Conservation (phyloP, 1,140 invertebrate species). For the Sitodiplosis mosellana region DNA sequence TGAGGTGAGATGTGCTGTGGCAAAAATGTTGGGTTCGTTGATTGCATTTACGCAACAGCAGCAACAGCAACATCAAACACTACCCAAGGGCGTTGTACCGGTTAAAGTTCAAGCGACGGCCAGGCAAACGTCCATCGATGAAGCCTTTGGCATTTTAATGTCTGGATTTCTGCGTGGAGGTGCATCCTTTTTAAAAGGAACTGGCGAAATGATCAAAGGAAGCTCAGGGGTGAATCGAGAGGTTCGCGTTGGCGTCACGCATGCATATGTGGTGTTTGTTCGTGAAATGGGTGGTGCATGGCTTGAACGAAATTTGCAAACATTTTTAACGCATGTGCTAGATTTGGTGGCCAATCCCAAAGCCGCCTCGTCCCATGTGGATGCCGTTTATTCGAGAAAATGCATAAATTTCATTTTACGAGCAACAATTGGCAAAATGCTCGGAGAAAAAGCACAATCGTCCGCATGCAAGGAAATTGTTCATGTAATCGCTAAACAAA, state of each 20-base stretch:
- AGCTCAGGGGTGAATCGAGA: slow-evolving; percentile 81
- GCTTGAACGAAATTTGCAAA: slow-evolving; percentile 80
- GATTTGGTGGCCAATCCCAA: slow-evolving; percentile 87
- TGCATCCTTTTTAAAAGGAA: slow-evolving; percentile 85
- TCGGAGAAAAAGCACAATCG: slow-evolving; percentile 92
- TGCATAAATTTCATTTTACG: slow-evolving; percentile 92
- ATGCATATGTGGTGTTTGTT: slow-evolving; percentile 86
- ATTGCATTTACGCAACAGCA: slow-evolving; percentile 60
- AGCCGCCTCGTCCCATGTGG: slow-evolving; percentile 85
- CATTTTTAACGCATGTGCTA: slow-evolving; percentile 72
- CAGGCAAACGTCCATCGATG: slow-evolving; percentile 51
- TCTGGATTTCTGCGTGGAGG: slow-evolving; percentile 90
- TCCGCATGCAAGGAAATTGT: slow-evolving; percentile 90
- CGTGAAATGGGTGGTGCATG: slow-evolving; percentile 83
- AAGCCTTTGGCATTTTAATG: slow-evolving; percentile 78
- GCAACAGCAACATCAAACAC: slow-evolving; percentile 9
- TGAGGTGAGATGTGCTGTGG: slow-evolving; percentile 81
- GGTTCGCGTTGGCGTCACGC: slow-evolving; percentile 86
- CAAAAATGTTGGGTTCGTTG: slow-evolving; percentile 72
- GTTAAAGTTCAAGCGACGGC: slow-evolving; percentile 9
- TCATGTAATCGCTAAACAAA: slow-evolving; percentile 79
- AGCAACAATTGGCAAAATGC: slow-evolving; percentile 76
- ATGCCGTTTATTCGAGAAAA: slow-evolving; percentile 93
- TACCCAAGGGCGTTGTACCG: slow-evolving; percentile 7
- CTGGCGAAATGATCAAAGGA: slow-evolving; percentile 91